Conservation (phyloP, 1,140 invertebrate species). For the Cecropterus lyciades region DNA sequence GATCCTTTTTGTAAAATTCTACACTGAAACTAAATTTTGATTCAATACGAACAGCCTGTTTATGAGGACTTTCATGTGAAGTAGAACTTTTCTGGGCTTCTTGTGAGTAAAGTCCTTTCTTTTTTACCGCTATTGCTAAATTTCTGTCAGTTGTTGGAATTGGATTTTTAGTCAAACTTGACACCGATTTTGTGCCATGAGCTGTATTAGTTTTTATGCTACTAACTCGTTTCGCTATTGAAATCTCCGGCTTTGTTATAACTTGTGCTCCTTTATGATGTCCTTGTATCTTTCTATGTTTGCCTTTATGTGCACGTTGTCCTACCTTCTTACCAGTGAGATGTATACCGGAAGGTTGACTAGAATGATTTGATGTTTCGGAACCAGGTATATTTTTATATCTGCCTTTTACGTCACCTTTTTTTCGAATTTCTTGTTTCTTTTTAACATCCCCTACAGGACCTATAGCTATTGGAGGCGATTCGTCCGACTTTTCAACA, state of each 20-base stretch:
- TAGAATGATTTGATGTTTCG: too few species aligned
- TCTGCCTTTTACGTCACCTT: background rate
- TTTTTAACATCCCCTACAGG: background rate
- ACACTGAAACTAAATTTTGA: constrained; percentile 46
- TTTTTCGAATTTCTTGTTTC: background rate
- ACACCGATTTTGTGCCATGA: background rate
- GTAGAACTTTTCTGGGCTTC: background rate
- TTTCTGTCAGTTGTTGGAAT: constrained; percentile 6
- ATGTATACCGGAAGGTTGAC: too few species aligned
- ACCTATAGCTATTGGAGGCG: background rate
- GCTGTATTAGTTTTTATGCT: too few species aligned
- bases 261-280: too few species aligned
- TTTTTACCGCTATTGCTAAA: constrained; percentile 7
- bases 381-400: too few species aligned
- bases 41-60: constrained; percentile 20
- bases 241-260: too few species aligned
- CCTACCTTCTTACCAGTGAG: too few species aligned
- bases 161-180: constrained; percentile 7
- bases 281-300: too few species aligned
- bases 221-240: too few species aligned
- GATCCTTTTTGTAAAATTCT: constrained; percentile 42
- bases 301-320: too few species aligned
- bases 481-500: background rate
- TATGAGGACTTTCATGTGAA: constrained; percentile 1
- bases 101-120: constrained; percentile 10